Base-by-base conservation (phyloP, 2,797 vertebrate genomes). In the Amphiprion clarkii region DNA sequence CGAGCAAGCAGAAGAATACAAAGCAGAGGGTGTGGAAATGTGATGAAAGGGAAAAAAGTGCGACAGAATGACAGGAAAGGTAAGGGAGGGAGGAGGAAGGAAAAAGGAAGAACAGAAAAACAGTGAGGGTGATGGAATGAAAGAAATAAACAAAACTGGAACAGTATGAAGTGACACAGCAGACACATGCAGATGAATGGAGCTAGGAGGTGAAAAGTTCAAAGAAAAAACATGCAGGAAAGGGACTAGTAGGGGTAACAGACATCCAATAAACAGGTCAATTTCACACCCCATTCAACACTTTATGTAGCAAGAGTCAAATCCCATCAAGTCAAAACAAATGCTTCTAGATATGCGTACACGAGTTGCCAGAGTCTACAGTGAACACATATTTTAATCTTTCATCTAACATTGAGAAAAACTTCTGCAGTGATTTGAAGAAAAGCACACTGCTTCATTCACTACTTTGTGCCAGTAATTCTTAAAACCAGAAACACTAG, bases 71-170 rank as follows among this genome's bases (percentile, higher is more conserved):
- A 54, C 49, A 83, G 70, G 74, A 71, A 69, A 69, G 52, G 67
- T 25, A 14, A 66, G 46, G 14, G 39, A 71, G 61, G 42, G 62
- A 49, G 48, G 17, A 8, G 14, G 33, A 33, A 71, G 63, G 52
- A 67, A 76, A 66, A 58, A 68, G 79, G 71, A 83, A 92, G 55
- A 90, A 91, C 77, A 88, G 71, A 92, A 89, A 71, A 83, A 81
- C 49, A 77, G 79, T 92, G 64, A 93, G 86, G 78, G 81, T 90
- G 84, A 91, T 82, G 81, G 79, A 93, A 89, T 86, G 71, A 89
- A 19, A 81, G 52, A 79, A 80, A 84, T 77, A 81, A 88, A 81
- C 52, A 79, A 81, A 6, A 65, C 42, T 69, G 67, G 67, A 82
- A 85, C 69, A 85, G 66, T 58, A 46, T 73, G 71, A 71, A 82